A percentile compares a stretch with the other conserved stretches of the same genome.
phyloP scores from a whole-genome alignment of 2,797 vertebrate genomes.

The Poecilia velifera region DNA sequence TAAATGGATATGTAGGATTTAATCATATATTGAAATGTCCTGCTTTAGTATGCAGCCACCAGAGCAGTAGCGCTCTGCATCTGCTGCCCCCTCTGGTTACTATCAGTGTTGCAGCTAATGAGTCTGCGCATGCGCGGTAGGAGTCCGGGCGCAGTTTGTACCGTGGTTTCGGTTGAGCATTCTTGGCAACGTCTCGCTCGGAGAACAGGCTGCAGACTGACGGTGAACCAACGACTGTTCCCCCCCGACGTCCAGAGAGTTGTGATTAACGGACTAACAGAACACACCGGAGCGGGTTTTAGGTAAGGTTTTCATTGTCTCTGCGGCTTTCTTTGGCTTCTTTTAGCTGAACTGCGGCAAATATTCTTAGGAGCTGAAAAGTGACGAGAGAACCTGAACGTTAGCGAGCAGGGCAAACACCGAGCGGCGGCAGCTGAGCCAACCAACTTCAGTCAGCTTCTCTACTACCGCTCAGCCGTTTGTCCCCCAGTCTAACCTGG shows the following conservation, averaged over 20 bases:
- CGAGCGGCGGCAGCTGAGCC: constrained; percentile 49
- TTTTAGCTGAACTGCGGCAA: constrained; percentile 41
- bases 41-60: not conserved
- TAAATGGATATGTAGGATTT: not conserved
- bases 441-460: constrained; percentile 70
- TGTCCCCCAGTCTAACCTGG: not conserved
- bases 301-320: constrained; percentile 54
- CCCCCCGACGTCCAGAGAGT: constrained; percentile 53
- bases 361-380: constrained; percentile 73
- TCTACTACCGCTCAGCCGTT: constrained; percentile 37
- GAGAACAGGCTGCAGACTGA: constrained; percentile 62
- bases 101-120: constrained; percentile 62
- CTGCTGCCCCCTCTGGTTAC: constrained; percentile 64
- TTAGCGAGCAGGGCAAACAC: constrained; percentile 56
- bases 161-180: constrained; percentile 84
- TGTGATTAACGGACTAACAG: constrained; percentile 57
- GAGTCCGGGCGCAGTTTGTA: constrained; percentile 66
- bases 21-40: not conserved
- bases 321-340: constrained; percentile 28
- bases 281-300: constrained; percentile 12
- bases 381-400: constrained; percentile 68
- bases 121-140: constrained; percentile 72
- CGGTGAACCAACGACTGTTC: constrained; percentile 44
- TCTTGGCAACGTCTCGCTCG: constrained; percentile 72
- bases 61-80: constrained; percentile 13